Base-by-base conservation (phyloP, 1,140 invertebrate genomes). In the Antheraea mylitta region DNA sequence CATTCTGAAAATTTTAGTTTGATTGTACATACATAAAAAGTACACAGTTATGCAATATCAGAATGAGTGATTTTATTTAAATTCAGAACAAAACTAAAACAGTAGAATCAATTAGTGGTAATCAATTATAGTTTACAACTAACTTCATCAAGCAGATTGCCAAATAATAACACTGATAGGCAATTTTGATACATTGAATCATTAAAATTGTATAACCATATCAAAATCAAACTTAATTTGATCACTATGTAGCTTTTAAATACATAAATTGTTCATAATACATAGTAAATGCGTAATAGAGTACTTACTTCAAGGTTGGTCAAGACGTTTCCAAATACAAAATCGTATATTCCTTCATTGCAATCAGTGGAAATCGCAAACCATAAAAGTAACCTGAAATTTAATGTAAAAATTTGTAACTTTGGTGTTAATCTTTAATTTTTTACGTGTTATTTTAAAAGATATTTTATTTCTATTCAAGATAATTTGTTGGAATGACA, bases 271-370 rank as follows among this genome's bases (percentile, higher is more conserved):
- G 16, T 53, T 16, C 45, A 11, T 53, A 53, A 53, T 53, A 53
- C 45, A 53, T 53, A 53, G 60, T 38, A 62, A 59, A 63, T 74
- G 70, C 66, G 63, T 67, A 18, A 53, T 53, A 53, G 64, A 70
- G 72, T 84, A 91, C 89, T 91, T 72, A 91, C 89, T 91, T 90
- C 85, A 87, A 89, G 87, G 86, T 89, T 90, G 86, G 87, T 91
- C 89, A 91, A 90, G 89, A 89, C 86, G 81, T 85, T 87, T 83
- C 83, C 78, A 89, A 79, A 77, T 82, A 81, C 45, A 85, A 79
- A 77, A 78, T 77, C 74, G 77, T 76, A 74, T 76, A 76, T 72
- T 77, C 78, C 87, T 80, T 88, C 89, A 91, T 91, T 86, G 86
- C 87, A 87, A 73, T 71, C 75, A 79, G 64, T 66, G 68, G 62